phyloP scores from a whole-genome alignment of 2,888 invertebrate species.

The Sympetrum striolatum region DNA sequence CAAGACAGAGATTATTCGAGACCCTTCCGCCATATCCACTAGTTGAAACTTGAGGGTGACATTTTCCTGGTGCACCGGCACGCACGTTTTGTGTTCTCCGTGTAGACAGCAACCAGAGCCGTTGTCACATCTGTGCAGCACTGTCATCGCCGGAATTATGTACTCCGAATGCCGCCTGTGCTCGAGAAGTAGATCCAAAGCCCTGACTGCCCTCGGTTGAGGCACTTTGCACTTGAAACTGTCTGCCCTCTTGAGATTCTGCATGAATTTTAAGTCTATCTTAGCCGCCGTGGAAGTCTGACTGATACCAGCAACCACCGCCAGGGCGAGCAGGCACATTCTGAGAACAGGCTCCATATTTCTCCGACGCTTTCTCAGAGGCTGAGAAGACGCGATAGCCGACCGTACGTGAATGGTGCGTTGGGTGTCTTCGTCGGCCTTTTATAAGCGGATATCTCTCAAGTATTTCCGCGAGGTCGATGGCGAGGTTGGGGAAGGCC shows the following conservation, averaged over 20 bases:
- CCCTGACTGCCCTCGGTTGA: not conserved
- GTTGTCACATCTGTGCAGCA: slow-evolving; percentile 6
- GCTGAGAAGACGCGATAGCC: too few species aligned
- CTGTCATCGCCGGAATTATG: slow-evolving; percentile 13
- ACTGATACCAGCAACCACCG: not conserved
- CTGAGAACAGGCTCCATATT: not conserved
- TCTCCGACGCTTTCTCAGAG: too few species aligned
- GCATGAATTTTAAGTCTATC: not conserved
- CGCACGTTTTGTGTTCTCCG: not conserved
- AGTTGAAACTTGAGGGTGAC: not conserved
- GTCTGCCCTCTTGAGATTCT: not conserved
- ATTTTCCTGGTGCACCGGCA: not conserved
- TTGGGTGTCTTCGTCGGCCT: too few species aligned
- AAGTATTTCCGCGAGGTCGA: too few species aligned
- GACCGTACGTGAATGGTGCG: too few species aligned
- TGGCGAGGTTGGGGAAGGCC: too few species aligned
- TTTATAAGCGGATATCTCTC: too few species aligned
- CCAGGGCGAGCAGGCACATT: not conserved
- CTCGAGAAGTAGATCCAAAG: not conserved
- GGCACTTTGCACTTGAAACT: not conserved
- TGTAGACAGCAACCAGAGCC: slow-evolving; percentile 9
- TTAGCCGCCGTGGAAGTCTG: not conserved
- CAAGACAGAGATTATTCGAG: not conserved
- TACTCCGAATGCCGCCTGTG: not conserved
- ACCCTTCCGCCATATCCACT: not conserved